Evolutionary conservation across 2,113 vertebrate species (phyloP).

Genomic region (Proteles cristata): DNA sequence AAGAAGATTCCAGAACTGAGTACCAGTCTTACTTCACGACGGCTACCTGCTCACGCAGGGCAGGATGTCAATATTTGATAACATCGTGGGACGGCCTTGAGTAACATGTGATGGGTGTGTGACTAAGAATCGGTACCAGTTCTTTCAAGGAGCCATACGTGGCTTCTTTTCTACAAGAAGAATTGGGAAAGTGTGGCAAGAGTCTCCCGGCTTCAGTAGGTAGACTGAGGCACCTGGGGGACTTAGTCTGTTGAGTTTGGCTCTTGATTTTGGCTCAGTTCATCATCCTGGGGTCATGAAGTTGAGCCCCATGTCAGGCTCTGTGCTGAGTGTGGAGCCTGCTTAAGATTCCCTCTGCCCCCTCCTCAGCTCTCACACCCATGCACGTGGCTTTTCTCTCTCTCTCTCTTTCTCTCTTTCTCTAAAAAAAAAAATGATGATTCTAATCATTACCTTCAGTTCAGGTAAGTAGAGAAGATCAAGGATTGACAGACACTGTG

Average conservation of each 20-base stretch:
- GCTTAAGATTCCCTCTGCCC: too few relatives aligned
- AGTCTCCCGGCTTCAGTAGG: not conserved
- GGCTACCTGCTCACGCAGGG: not conserved
- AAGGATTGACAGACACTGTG: not conserved
- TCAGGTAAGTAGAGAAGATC: not conserved
- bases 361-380: too few relatives aligned
- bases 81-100: not conserved
- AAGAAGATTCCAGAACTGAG: not conserved
- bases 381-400: too few relatives aligned
- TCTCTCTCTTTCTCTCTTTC: too few relatives aligned
- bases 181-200: not conserved
- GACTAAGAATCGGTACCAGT: not conserved
- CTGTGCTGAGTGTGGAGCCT: too few relatives aligned
- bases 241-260: too few relatives aligned
- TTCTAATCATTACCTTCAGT: not conserved
- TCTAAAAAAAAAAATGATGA: not conserved
- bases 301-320: too few relatives aligned
- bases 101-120: not conserved
- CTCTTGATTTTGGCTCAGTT: too few relatives aligned
- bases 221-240: too few relatives aligned
- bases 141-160: not conserved
- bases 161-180: not conserved
- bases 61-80: conserved; percentile 3
- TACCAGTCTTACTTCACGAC: not conserved
- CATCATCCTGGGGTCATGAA: too few relatives aligned